Evolutionary conservation across 2,797 vertebrate species (phyloP), one percentile per base, ranked within the genome.

Genomic region (Tapera naevia): DNA sequence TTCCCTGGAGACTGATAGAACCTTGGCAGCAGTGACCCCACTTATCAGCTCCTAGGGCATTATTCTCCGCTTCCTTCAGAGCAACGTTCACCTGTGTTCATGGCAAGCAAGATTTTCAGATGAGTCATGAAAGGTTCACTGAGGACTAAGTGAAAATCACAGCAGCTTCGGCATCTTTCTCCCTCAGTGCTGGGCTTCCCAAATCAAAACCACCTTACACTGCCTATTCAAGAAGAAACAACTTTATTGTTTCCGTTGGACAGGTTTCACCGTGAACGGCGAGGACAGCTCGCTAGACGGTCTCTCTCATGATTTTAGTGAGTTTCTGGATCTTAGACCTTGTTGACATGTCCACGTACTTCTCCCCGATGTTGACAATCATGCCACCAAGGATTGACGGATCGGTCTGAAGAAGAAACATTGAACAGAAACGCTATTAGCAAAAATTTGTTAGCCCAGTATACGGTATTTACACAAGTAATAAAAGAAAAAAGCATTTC

Each of bases 361-460:
- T 98, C 96, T 99, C 99, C 58, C 99, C 99, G 25, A 99, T 98
- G 39, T 99, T 99, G 98, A 99, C 98, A 58, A 99, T 98, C 99
- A 99, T 99, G 84, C 99, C 99, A 30, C 99, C 99, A 79, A 99
- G 98, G 97, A 99, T 98, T 1, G 98, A 96, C 0, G 99, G 92
- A 86, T 99, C 99, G 14, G 96, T 98, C 99, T 99, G 95, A 58
- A 73, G 88, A 91, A 61, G 70, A 76, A 91, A 33, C 4, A 64
- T 53, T 11, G 17, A 80, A 79, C 37, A 91, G 14, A 66, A 80
- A 45, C 4, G 58, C 5, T 0, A 27, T 85, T 17, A 37, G 37
- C 21, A 80, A 27, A 43, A 33, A 39, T 17, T 13, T 73, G 12
- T 43, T 32, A 83, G 10, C 54, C 33, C 2, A n/a, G 7, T 17